Evolutionary conservation across 2,888 invertebrate genomes (phyloP).

Genomic region (Lagria hirta): DNA sequence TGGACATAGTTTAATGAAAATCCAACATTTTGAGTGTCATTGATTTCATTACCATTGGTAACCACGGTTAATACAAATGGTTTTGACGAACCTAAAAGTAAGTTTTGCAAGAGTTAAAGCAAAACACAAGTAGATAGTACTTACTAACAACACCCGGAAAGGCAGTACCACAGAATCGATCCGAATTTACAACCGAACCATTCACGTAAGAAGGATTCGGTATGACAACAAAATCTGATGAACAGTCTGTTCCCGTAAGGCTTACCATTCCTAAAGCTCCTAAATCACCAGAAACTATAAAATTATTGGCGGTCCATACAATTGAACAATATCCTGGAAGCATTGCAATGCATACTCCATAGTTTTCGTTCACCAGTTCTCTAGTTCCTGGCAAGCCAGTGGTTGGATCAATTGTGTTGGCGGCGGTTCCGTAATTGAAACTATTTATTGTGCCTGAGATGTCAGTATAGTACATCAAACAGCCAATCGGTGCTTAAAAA

Average conservation of each 20-base stretch:
- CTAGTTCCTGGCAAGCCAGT: constrained; percentile 60
- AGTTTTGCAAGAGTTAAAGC: background rate
- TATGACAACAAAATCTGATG: constrained; percentile 73
- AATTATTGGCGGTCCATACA: constrained; percentile 70
- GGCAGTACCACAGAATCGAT: constrained; percentile 76
- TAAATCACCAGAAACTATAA: constrained; percentile 63
- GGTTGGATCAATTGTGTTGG: constrained; percentile 30
- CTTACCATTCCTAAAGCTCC: constrained; percentile 62
- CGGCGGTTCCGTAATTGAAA: constrained; percentile 70
- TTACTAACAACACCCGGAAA: constrained; percentile 66
- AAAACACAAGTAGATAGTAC: too few relatives aligned
- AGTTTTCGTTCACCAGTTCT: constrained; percentile 70
- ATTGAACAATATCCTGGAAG: constrained; percentile 72
- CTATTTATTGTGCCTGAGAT: constrained; percentile 65
- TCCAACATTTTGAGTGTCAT: constrained; percentile 39
- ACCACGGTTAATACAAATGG: constrained; percentile 42
- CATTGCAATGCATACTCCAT: constrained; percentile 76
- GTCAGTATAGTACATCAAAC: constrained; percentile 71
- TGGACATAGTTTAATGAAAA: constrained; percentile 38
- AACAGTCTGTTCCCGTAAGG: constrained; percentile 54
- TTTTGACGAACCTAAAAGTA: constrained; percentile 27
- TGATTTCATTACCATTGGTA: constrained; percentile 38
- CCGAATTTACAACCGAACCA: constrained; percentile 56
- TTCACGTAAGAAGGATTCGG: constrained; percentile 62
- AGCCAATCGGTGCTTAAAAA: constrained; percentile 71